These are phyloP conservation scores for Myanophis thanlyinensis DNA, from an alignment of 2,113 vertebrate genomes.

Conservation along the genomic window DNA sequence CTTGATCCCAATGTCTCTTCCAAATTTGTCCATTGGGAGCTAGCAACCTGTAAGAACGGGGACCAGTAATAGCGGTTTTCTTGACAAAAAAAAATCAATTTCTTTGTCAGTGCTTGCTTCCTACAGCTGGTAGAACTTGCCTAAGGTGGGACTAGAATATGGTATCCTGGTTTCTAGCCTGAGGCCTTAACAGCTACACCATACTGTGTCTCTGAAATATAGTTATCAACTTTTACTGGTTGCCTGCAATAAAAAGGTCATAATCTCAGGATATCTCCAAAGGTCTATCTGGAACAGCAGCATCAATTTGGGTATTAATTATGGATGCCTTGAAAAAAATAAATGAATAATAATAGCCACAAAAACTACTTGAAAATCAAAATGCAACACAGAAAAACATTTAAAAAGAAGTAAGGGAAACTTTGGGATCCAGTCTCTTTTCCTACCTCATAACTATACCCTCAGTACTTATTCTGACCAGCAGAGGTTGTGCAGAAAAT, in stretches of 20 bases:
- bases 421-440: not conserved
- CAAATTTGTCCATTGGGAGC: no score
- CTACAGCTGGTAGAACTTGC: not conserved
- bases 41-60: no score
- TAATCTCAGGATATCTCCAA: not conserved
- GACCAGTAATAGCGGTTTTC: no score
- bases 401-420: not conserved
- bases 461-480: not conserved
- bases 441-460: not conserved
- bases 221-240: not conserved
- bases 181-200: not conserved
- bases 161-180: no score
- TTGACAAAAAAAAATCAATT: not conserved
- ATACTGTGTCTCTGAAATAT: not conserved
- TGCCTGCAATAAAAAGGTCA: not conserved
- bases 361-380: not conserved
- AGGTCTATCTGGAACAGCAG: not conserved
- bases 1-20: no score
- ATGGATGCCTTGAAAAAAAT: not conserved
- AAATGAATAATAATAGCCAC: not conserved
- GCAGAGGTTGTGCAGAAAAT: not conserved
- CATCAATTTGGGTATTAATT: not conserved
- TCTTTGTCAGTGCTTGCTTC: not conserved
- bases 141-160: not conserved
- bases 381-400: not conserved